Conservation (phyloP, 2,888 invertebrate species). For the Hedychridium roseum region DNA sequence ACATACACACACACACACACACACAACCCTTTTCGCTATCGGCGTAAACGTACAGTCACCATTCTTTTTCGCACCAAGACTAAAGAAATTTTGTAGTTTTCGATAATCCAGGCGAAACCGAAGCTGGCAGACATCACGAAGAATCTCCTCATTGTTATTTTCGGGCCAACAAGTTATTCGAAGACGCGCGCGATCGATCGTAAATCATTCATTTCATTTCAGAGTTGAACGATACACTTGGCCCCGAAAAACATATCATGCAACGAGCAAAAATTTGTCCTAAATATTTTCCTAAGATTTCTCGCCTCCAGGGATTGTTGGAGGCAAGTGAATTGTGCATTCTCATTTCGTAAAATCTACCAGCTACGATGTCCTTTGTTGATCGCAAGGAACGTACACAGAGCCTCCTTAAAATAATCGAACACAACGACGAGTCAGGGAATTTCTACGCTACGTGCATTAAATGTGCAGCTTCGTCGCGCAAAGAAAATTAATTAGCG, state of each 20-base stretch:
- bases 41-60: slow-evolving; percentile 10
- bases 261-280: neutral
- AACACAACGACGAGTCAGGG: too few relatives aligned
- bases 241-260: neutral
- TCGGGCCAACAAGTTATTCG: neutral
- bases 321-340: too few relatives aligned
- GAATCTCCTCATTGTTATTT: neutral
- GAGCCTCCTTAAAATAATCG: too few relatives aligned
- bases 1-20: slow-evolving; percentile 7
- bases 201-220: neutral
- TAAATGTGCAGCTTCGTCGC: too few relatives aligned
- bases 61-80: slow-evolving; percentile 13
- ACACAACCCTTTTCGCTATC: slow-evolving; percentile 1
- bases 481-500: too few relatives aligned
- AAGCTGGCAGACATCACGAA: neutral
- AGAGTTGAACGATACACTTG: too few relatives aligned
- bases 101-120: neutral
- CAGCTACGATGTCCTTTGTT: too few relatives aligned
- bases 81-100: slow-evolving; percentile 10
- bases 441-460: too few relatives aligned
- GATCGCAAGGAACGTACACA: too few relatives aligned
- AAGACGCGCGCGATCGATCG: neutral
- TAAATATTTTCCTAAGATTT: neutral
- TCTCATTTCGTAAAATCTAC: too few relatives aligned
- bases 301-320: too few relatives aligned